These are phyloP conservation scores for Cairina moschata DNA, from an alignment of 2,113 vertebrate genomes.

Conservation along the genomic window DNA sequence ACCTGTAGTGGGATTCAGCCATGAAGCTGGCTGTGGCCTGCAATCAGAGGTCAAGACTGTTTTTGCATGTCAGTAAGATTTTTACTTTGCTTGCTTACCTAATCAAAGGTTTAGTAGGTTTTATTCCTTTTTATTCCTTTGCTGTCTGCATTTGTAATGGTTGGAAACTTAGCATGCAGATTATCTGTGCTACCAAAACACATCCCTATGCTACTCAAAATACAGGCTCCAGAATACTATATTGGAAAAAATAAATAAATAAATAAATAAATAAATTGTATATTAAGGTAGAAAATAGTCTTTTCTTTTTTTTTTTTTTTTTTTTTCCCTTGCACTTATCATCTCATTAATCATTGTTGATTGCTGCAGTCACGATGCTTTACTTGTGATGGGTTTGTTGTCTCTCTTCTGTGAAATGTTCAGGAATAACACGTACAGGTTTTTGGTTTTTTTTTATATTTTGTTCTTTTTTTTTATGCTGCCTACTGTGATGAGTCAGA, in stretches of 20 bases:
- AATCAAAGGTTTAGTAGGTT: not conserved
- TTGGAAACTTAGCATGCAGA: not conserved
- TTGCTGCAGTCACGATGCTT: not conserved
- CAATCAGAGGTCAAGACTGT: not conserved
- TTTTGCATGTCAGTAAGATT: not conserved
- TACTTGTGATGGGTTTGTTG: not conserved
- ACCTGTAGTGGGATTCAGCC: not conserved
- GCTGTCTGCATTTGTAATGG: not conserved
- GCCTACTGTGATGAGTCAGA: not conserved
- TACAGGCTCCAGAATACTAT: not conserved
- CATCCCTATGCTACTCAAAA: not conserved
- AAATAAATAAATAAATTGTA: not conserved
- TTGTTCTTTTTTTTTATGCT: not conserved
- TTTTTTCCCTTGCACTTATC: not conserved
- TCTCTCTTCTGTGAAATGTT: not conserved
- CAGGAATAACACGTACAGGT: not conserved
- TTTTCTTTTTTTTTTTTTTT: not conserved
- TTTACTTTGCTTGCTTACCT: not conserved
- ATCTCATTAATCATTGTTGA: slow-evolving; percentile 4
- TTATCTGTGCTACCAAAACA: not conserved
- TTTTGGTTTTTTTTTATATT: not conserved
- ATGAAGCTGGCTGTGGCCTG: accelerated
- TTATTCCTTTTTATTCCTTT: not conserved
- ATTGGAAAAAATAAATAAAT: not conserved
- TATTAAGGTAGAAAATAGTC: not conserved